Evolutionary conservation across 2,113 vertebrate genomes (phyloP), one percentile per base, ranked within the genome.

Genomic region (Grus americana): DNA sequence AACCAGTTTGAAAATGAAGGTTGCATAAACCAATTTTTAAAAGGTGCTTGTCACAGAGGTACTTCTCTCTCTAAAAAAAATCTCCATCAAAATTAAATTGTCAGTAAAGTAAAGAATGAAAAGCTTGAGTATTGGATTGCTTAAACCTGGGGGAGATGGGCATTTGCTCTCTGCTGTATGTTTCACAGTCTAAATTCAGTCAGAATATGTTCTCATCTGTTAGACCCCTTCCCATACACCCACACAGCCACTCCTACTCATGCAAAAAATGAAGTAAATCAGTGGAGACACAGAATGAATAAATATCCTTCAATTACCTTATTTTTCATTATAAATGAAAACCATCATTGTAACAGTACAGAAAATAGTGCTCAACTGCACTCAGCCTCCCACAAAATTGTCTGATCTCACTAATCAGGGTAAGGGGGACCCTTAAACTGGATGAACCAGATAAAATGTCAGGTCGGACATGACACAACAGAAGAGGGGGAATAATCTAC

Each of bases 341-440:
- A 30, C 3, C 17, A 27, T 17, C 4, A 5, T 8, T 2, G 13
- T 70, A 70, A n/a, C 7, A 58, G 8, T 30, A 8, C 7, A 59
- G 3, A 72, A 85, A 82, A 86, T 34, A 79, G 2, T 40, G 20
- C 3, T 71, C 7, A 52, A n/a, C 74, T 38, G 40, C 22, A 21
- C 24, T 46, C 68, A 19, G 4, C 11, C 34, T 62, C 42, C 5
- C 47, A 36, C 11, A 61, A 5, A 71, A 63, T 50, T 40, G 4
- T 46, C 9, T 27, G 6, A 65, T 46, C 12, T 71, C 11, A 46
- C 8, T 49, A 18, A 34, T 47, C 54, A 62, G 5, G 1, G 5
- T n/a, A 7, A 42, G 13, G 1, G 2, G 6, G 10, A 9, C 2
- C 4, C 30, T 58, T 54, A 49, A 61, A 52, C 0, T 40, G 10